Evolutionary conservation across 2,888 invertebrate species (phyloP).

Genomic region (Gastrophysa polygoni): DNA sequence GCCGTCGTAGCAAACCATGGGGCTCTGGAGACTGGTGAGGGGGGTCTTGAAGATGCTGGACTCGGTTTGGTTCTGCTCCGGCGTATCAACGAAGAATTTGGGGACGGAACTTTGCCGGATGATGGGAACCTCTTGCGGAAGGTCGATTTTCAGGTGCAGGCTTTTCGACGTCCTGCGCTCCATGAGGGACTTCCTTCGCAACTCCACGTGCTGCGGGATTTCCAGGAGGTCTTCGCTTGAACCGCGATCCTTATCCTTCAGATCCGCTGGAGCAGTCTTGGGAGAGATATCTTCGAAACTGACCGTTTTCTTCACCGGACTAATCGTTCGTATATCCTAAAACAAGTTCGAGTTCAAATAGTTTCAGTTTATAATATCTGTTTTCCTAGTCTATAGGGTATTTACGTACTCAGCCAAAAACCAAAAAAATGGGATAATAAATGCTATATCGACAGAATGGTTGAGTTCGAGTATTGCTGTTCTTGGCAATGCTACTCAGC

Average conservation of each 20-base stretch:
- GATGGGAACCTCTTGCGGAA: constrained; percentile 52
- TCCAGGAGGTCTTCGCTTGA: background rate
- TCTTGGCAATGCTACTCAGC: too few species aligned
- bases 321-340: constrained; percentile 9
- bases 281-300: constrained; percentile 40
- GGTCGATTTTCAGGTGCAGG: constrained; percentile 49
- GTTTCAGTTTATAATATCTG: too few species aligned
- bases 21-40: constrained; percentile 50
- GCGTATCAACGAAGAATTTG: constrained; percentile 56
- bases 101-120: constrained; percentile 57
- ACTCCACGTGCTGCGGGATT: constrained; percentile 34
- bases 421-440: too few species aligned
- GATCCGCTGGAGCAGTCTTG: constrained; percentile 2
- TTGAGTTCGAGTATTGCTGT: too few species aligned
- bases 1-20: constrained; percentile 44
- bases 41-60: constrained; percentile 45
- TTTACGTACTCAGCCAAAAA: too few species aligned
- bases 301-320: constrained; percentile 39
- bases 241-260: background rate
- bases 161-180: constrained; percentile 55
- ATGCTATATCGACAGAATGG: too few species aligned
- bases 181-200: constrained; percentile 52
- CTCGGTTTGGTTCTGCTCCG: constrained; percentile 51
- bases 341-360: background rate
- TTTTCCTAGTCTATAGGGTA: too few species aligned